Conservation (phyloP, 2,797 vertebrate species). For the Prionace glauca region DNA sequence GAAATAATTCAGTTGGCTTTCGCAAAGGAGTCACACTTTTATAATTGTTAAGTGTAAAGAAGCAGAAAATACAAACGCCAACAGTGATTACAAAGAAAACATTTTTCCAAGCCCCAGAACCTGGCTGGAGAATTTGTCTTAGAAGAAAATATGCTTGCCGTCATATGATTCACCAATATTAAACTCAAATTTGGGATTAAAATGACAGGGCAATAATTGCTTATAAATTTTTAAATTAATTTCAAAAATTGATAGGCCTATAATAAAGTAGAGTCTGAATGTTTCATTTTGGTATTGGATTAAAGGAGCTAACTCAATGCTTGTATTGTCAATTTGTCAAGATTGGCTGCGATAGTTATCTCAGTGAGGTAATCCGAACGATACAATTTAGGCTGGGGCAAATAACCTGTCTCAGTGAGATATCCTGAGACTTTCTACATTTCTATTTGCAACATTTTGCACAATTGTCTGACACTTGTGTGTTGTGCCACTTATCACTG, state of each 20-base stretch:
- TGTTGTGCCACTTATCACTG: neutral
- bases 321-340: neutral
- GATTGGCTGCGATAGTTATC: too few species aligned
- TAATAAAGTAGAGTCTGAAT: neutral
- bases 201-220: neutral
- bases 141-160: neutral
- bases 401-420: neutral
- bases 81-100: neutral
- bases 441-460: neutral
- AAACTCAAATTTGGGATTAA: neutral
- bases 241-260: neutral
- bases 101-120: neutral
- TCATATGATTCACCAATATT: neutral
- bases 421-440: neutral
- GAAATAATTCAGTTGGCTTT: neutral
- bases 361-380: neutral
- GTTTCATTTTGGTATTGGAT: neutral
- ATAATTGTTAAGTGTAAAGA: neutral
- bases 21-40: neutral
- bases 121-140: neutral
- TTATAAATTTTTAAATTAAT: neutral
- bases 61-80: neutral
- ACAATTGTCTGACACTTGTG: neutral
- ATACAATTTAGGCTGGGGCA: neutral
- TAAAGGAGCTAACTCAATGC: neutral